Conservation (phyloP, 2,797 vertebrate genomes). For the Arrhamphus sclerolepis region DNA sequence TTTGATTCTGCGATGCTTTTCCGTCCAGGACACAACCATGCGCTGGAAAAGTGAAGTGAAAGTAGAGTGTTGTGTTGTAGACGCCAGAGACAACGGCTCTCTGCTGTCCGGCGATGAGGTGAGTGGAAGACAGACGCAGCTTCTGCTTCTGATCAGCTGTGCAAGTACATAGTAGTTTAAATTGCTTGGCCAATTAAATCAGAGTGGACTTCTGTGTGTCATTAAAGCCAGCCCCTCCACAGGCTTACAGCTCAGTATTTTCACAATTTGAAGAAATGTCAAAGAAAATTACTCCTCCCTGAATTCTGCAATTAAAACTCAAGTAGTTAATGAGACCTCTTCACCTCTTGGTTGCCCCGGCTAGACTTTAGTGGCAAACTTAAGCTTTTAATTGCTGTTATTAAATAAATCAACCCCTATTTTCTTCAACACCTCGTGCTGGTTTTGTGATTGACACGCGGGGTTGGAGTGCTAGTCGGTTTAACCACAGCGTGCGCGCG, state of each 20-base stretch:
- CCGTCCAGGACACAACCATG: constrained; percentile 74
- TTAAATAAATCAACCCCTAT: constrained; percentile 86
- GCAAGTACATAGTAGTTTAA: constrained; percentile 29
- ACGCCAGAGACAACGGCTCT: constrained; percentile 78
- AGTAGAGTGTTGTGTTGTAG: constrained; percentile 81
- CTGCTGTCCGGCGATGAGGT: constrained; percentile 84
- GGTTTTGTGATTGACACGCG: constrained; percentile 78
- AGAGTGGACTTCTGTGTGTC: constrained; percentile 33
- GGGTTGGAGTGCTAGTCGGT: constrained; percentile 69
- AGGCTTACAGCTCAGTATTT: constrained; percentile 58
- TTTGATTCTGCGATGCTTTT: constrained; percentile 3
- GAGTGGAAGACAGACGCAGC: constrained; percentile 41
- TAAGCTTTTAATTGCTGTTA: constrained; percentile 87
- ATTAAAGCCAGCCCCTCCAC: constrained; percentile 36
- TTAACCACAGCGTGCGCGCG: constrained; percentile 47
- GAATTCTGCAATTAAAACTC: constrained; percentile 86
- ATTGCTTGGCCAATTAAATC: constrained; percentile 55
- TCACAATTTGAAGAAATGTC: constrained; percentile 82
- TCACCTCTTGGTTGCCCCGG: constrained; percentile 80
- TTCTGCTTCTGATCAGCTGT: background rate
- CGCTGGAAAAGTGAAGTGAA: constrained; percentile 91
- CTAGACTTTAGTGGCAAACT: constrained; percentile 77
- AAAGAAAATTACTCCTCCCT: constrained; percentile 73
- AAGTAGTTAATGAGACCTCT: constrained; percentile 88
- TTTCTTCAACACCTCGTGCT: constrained; percentile 63